Conservation (phyloP, 2,797 vertebrate species). For the Melanotaenia nigrans region DNA sequence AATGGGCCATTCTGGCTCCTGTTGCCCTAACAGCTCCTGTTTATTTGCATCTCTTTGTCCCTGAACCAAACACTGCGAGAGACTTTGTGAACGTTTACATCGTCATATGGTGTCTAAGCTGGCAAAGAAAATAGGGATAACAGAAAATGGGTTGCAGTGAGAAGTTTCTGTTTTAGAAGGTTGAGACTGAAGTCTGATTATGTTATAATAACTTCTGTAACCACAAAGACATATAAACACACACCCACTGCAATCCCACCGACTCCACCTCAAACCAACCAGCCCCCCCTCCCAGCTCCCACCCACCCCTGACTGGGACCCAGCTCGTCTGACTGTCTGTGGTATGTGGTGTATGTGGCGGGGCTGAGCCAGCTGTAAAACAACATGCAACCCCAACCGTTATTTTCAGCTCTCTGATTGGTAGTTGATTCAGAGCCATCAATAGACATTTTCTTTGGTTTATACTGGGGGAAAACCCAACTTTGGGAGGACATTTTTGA, state of each 20-base stretch:
- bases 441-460: slow-evolving; percentile 13
- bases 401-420: slow-evolving; percentile 42
- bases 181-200: slow-evolving; percentile 3
- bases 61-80: background rate
- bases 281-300: background rate
- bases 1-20: slow-evolving; percentile 63
- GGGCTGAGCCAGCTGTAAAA: slow-evolving; percentile 53
- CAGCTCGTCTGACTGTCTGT: slow-evolving; percentile 64
- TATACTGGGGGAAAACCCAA: slow-evolving; percentile 4
- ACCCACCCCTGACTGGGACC: slow-evolving; percentile 42
- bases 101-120: slow-evolving; percentile 15
- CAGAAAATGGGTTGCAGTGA: slow-evolving; percentile 10
- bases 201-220: slow-evolving; percentile 13
- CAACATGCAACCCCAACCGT: slow-evolving; percentile 51
- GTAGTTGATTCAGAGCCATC: slow-evolving; percentile 10
- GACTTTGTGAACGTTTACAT: background rate
- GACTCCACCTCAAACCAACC: slow-evolving; percentile 36
- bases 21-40: slow-evolving; percentile 44
- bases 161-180: slow-evolving; percentile 10
- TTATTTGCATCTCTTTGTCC: slow-evolving; percentile 48
- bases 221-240: slow-evolving; percentile 26
- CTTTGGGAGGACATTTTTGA: background rate
- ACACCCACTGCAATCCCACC: slow-evolving; percentile 23
- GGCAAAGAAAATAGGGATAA: background rate
- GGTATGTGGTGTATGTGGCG: slow-evolving; percentile 67